A percentile compares a stretch with the other conserved stretches of the same genome.
Evolutionary conservation across 2,113 vertebrate genomes (phyloP).

Genomic region (Vulpes vulpes): DNA sequence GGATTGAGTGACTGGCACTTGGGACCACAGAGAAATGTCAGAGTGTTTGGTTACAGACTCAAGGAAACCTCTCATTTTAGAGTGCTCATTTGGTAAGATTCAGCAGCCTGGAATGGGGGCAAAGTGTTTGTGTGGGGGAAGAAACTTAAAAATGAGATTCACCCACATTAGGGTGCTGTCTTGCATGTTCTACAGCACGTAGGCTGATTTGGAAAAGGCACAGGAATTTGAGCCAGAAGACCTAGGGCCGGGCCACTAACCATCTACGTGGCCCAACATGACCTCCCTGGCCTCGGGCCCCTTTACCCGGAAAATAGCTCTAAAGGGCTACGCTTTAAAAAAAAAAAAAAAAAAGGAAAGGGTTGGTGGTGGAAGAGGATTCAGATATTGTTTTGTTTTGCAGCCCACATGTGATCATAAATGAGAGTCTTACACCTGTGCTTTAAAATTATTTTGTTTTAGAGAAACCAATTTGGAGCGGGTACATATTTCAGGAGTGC

Average conservation of each 20-base stretch:
- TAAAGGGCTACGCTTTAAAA: background rate
- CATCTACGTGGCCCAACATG: conserved; percentile 68
- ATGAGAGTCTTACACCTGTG: conserved; percentile 21
- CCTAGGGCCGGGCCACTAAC: conserved; percentile 56
- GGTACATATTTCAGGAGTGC: background rate
- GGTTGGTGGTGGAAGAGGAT: background rate
- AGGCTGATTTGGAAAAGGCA: conserved; percentile 76
- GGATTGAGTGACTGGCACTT: conserved; percentile 73
- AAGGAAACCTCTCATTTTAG: conserved; percentile 81
- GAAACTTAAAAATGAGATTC: conserved; percentile 72
- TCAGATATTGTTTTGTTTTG: background rate
- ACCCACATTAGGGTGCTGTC: conserved; percentile 76
- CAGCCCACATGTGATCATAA: background rate
- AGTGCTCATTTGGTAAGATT: conserved; percentile 78
- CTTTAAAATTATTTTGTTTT: conserved; percentile 53
- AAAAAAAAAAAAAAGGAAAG: background rate
- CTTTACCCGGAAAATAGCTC: conserved; percentile 59
- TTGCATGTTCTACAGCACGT: conserved; percentile 72
- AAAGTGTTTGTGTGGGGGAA: conserved; percentile 74
- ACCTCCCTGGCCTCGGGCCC: conserved; percentile 69
- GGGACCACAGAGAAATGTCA: conserved; percentile 78
- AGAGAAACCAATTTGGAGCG: conserved; percentile 10
- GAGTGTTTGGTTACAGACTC: conserved; percentile 80
- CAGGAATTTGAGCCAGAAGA: conserved; percentile 77
- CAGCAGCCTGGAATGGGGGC: conserved; percentile 77